Percentiles rank a stretch among this genome's conserved stretches.
These are phyloP conservation scores for Leptinotarsa peninsularis DNA, from an alignment of 2,888 invertebrate genomes.

Conservation along the genomic window DNA sequence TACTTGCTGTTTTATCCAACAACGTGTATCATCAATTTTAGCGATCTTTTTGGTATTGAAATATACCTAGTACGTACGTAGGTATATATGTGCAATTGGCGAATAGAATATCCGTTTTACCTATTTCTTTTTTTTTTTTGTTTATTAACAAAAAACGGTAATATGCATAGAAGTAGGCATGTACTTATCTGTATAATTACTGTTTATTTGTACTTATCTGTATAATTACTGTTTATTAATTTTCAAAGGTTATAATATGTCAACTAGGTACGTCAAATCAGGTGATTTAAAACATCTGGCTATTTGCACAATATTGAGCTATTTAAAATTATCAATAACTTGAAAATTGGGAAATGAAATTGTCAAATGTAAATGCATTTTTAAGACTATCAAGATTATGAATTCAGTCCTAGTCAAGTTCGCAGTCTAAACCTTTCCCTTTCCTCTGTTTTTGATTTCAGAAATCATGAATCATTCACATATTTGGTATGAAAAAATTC, in stretches of 20 bases:
- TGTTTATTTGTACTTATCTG: constrained; percentile 3
- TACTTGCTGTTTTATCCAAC: too few species aligned
- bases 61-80: not conserved
- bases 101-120: not conserved
- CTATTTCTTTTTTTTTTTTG: not conserved
- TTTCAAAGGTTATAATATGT: not conserved
- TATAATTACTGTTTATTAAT: not conserved
- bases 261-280: constrained; percentile 7
- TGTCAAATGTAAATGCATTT: too few species aligned
- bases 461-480: too few species aligned
- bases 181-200: constrained; percentile 8
- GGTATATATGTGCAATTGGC: not conserved
- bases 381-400: too few species aligned
- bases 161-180: not conserved
- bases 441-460: too few species aligned
- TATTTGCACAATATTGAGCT: not conserved
- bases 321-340: not conserved
- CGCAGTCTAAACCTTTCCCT: too few species aligned
- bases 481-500: too few species aligned
- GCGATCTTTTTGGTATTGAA: too few species aligned
- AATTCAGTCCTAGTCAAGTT: too few species aligned
- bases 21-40: too few species aligned
- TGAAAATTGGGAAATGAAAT: not conserved
- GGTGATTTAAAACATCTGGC: not conserved
- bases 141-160: not conserved